Evolutionary conservation across 2,113 vertebrate genomes (phyloP).

Genomic region (Odocoileus virginianus): DNA sequence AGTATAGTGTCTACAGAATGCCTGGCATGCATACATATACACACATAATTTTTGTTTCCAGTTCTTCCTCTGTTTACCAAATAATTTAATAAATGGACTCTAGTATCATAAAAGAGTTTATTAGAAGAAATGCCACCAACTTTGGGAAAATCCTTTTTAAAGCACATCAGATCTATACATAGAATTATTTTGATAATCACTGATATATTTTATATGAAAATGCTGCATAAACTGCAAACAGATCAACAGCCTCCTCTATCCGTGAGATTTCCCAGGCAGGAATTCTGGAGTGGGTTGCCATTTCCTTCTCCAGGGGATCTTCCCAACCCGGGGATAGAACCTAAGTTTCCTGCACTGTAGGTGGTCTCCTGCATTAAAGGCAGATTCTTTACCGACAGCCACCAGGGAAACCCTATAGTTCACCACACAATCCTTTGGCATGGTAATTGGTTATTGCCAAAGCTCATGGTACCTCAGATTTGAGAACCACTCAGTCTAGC

Average conservation of each 20-base stretch:
- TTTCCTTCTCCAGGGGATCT: neutral
- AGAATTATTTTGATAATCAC: neutral
- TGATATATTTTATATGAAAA: neutral
- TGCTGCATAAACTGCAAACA: neutral
- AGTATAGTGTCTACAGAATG: neutral
- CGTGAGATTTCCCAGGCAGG: neutral
- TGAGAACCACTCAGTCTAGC: neutral
- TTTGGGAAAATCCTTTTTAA: neutral
- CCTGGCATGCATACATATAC: neutral
- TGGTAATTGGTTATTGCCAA: neutral
- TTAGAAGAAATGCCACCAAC: neutral
- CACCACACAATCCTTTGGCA: neutral
- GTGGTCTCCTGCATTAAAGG: neutral
- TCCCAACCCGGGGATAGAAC: neutral
- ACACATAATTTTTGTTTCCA: neutral
- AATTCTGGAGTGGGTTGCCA: neutral
- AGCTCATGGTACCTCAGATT: neutral
- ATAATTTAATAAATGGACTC: neutral
- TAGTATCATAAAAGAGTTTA: neutral
- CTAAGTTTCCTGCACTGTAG: neutral
- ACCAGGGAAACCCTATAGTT: neutral
- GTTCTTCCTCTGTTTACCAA: neutral
- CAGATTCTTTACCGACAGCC: neutral
- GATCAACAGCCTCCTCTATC: neutral
- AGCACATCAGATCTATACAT: neutral